Conservation (phyloP, 2,888 invertebrate genomes). For the Serrognathus titanus region DNA sequence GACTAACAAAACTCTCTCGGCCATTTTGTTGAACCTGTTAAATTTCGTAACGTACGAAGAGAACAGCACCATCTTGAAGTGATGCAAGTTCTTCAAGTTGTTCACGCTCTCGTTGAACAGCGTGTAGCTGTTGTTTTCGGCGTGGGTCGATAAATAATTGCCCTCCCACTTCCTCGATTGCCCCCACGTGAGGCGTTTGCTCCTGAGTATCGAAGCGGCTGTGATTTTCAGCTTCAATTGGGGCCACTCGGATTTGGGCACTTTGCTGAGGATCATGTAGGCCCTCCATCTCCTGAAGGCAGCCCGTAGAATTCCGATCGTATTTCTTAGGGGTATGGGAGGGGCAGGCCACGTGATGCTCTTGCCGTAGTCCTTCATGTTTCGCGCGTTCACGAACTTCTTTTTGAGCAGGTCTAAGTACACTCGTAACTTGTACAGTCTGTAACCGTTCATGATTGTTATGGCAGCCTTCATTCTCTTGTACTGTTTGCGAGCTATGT, state of each 20-base stretch:
- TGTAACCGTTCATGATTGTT: conserved; percentile 76
- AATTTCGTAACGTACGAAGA: conserved; percentile 69
- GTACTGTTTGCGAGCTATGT: conserved; percentile 66
- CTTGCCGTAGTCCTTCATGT: conserved; percentile 73
- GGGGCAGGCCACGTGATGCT: conserved; percentile 78
- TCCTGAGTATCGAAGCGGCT: conserved; percentile 69
- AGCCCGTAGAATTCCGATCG: conserved; percentile 58
- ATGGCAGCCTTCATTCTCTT: conserved; percentile 83
- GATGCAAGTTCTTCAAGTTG: conserved; percentile 64
- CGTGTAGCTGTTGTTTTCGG: conserved; percentile 66
- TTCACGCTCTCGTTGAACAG: conserved; percentile 65
- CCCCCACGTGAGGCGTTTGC: conserved; percentile 69
- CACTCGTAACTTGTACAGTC: conserved; percentile 69
- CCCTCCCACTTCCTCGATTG: conserved; percentile 78
- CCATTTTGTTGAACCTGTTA: conserved; percentile 60
- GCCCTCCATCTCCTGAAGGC: conserved; percentile 85
- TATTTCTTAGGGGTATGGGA: conserved; percentile 64
- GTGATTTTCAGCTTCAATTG: conserved; percentile 77
- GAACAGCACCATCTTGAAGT: conserved; percentile 61
- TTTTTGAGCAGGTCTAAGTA: conserved; percentile 65
- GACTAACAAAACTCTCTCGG: conserved; percentile 84
- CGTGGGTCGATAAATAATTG: conserved; percentile 69
- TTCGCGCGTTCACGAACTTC: conserved; percentile 64
- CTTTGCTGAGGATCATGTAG: conserved; percentile 74
- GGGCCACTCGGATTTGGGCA: conserved; percentile 83